Percentiles rank a stretch among this genome's conserved stretches.
Conservation (phyloP, 2,113 vertebrate species). For the Erythrolamprus reginae region DNA sequence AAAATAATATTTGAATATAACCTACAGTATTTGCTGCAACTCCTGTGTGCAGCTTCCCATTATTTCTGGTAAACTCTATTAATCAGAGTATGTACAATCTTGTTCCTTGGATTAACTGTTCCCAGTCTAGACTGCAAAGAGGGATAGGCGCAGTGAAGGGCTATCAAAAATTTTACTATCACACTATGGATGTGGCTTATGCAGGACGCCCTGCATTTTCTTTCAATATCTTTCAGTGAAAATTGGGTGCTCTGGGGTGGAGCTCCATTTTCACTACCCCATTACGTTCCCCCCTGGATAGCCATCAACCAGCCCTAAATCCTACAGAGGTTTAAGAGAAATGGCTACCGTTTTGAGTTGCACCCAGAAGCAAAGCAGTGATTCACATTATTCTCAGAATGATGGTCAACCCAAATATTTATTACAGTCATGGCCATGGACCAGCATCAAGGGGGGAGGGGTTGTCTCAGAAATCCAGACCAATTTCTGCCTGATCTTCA, state of each 20-base stretch:
- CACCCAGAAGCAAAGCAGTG: neutral
- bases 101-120: neutral
- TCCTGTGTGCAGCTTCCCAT: neutral
- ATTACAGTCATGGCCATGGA: neutral
- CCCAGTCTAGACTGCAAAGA: neutral
- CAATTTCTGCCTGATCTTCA: neutral
- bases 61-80: neutral
- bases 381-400: neutral
- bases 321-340: neutral
- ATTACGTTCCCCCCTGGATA: too few relatives aligned
- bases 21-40: neutral
- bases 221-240: too few relatives aligned
- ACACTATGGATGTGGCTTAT: too few relatives aligned
- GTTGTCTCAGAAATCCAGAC: neutral
- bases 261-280: too few relatives aligned
- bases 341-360: neutral
- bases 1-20: neutral
- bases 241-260: too few relatives aligned
- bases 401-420: neutral
- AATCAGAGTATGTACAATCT: neutral
- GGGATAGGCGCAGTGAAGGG: too few relatives aligned
- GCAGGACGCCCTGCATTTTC: too few relatives aligned
- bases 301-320: neutral
- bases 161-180: too few relatives aligned
- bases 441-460: neutral